Conservation (phyloP, 2,113 vertebrate genomes). For the Gorilla gorilla region DNA sequence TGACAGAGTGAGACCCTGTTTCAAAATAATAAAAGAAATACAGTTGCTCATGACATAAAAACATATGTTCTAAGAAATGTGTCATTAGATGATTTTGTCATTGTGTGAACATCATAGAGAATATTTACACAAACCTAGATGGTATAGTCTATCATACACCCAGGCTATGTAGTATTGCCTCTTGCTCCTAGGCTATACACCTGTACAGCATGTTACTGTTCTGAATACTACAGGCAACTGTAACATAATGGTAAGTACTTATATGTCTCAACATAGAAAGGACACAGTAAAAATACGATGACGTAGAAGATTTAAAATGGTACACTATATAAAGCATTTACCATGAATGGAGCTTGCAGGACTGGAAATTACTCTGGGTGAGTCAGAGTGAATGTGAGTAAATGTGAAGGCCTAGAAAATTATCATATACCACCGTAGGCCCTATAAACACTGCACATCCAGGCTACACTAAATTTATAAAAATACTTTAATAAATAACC, state of each 20-base stretch:
- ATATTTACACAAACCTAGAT: neutral
- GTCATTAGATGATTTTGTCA: neutral
- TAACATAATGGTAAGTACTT: neutral
- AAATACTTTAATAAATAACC: neutral
- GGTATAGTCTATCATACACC: neutral
- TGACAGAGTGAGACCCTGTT: too few species aligned
- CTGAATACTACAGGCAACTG: neutral
- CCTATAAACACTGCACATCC: neutral
- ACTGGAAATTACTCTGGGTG: neutral
- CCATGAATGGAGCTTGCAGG: neutral
- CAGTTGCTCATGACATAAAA: neutral
- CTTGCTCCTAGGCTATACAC: neutral
- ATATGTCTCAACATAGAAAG: neutral
- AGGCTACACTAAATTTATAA: neutral
- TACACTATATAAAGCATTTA: neutral
- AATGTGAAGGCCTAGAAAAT: neutral
- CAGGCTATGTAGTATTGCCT: too few species aligned
- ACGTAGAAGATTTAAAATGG: neutral
- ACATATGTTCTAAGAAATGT: neutral
- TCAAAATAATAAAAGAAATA: neutral
- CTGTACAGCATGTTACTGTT: neutral
- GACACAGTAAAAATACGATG: neutral
- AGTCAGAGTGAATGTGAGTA: neutral
- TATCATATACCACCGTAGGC: neutral
- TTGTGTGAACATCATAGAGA: neutral